phyloP scores from a whole-genome alignment of 2,888 invertebrate species.

The Morpho helenor region DNA sequence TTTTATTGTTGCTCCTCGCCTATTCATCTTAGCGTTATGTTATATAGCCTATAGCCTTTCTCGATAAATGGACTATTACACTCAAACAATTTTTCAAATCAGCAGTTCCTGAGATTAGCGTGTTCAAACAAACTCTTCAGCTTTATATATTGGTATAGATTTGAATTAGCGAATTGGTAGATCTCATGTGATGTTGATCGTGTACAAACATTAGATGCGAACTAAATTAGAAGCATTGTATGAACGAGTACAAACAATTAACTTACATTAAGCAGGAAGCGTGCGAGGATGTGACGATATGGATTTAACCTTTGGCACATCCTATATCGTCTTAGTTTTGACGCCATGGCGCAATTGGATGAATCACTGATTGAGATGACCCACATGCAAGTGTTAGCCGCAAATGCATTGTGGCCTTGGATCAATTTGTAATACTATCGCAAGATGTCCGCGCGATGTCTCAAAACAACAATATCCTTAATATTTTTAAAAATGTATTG shows the following conservation, averaged over 20 bases:
- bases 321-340: conserved; percentile 64
- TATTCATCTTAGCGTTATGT: too few relatives aligned
- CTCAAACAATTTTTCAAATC: too few relatives aligned
- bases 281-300: conserved; percentile 71
- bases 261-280: conserved; percentile 66
- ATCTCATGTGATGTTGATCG: neutral
- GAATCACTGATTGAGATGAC: conserved; percentile 20
- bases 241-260: conserved; percentile 57
- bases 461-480: too few relatives aligned
- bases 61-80: too few relatives aligned
- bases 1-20: too few relatives aligned
- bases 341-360: conserved; percentile 24
- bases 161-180: neutral
- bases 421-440: neutral
- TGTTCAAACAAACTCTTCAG: too few relatives aligned
- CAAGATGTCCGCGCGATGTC: neutral
- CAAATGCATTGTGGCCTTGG: conserved; percentile 18
- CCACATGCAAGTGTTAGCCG: conserved; percentile 19
- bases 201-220: conserved; percentile 6
- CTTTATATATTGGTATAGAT: too few relatives aligned
- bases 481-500: too few relatives aligned
- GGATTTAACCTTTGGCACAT: conserved; percentile 74
- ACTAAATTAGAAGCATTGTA: conserved; percentile 32
- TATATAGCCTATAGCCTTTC: too few relatives aligned
- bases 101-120: too few relatives aligned